phyloP scores from a whole-genome alignment of 2,797 vertebrate species.

The Siniperca undulata region DNA sequence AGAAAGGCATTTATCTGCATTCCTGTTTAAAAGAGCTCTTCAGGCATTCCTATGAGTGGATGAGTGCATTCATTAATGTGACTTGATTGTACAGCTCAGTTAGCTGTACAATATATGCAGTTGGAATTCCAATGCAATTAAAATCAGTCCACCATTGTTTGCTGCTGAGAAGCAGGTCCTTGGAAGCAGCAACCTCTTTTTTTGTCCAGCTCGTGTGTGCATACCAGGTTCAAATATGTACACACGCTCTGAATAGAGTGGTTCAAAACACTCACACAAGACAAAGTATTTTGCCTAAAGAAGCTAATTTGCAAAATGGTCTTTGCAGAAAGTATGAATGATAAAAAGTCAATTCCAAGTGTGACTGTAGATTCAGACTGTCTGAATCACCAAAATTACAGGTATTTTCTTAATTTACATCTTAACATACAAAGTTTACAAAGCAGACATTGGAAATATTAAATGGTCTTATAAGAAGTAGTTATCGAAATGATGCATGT shows the following conservation, averaged over 20 bases:
- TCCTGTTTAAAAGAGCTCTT: slow-evolving; percentile 46
- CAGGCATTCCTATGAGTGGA: slow-evolving; percentile 49
- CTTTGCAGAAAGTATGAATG: neutral
- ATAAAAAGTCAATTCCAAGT: neutral
- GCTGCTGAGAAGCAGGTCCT: slow-evolving; percentile 11
- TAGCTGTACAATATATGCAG: slow-evolving; percentile 54
- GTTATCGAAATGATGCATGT: neutral
- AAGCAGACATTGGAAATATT: slow-evolving; percentile 16
- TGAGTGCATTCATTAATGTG: slow-evolving; percentile 57
- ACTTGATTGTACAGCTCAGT: slow-evolving; percentile 60
- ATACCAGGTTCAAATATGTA: slow-evolving; percentile 28
- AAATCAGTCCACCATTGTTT: slow-evolving; percentile 55
- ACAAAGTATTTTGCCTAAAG: slow-evolving; percentile 16
- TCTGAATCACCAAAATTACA: slow-evolving; percentile 16
- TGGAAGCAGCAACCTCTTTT: slow-evolving; percentile 7
- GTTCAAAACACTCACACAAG: slow-evolving; percentile 19
- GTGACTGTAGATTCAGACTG: neutral
- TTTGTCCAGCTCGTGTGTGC: neutral
- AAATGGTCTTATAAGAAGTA: neutral
- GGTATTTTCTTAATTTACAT: slow-evolving; percentile 3
- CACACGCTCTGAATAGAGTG: neutral
- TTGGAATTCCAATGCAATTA: slow-evolving; percentile 67
- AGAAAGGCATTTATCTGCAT: slow-evolving; percentile 35
- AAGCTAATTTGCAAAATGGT: slow-evolving; percentile 37
- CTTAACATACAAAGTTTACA: slow-evolving; percentile 1